These are phyloP conservation scores for Trialeurodes vaporariorum DNA, from an alignment of 1,140 invertebrate species.

Conservation along the genomic window DNA sequence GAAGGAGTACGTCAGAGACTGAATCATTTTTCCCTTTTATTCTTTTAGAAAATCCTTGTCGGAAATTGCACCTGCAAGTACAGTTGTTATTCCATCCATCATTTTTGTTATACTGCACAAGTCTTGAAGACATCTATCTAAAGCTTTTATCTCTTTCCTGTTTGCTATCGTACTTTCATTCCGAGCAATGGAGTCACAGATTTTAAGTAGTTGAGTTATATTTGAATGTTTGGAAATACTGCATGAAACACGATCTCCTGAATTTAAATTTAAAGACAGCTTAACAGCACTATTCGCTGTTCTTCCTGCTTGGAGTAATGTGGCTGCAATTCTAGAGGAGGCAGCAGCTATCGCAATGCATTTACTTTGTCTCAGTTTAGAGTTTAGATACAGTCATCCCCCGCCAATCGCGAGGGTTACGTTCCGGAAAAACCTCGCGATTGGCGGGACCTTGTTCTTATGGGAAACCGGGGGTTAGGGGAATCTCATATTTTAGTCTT, in stretches of 20 bases:
- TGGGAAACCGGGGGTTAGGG: no score
- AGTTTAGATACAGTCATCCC: no score
- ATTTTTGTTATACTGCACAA: not conserved
- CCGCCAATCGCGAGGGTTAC: no score
- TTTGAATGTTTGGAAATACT: conserved; percentile 29
- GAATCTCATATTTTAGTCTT: no score
- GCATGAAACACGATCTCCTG: conserved; percentile 26
- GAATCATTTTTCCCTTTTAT: no score
- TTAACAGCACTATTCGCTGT: conserved; percentile 42
- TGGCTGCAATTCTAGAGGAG: conserved; percentile 36
- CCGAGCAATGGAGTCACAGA: conserved; percentile 31
- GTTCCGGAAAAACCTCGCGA: no score
- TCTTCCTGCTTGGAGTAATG: conserved; percentile 36
- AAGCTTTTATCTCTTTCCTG: not conserved
- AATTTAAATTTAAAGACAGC: conserved; percentile 30
- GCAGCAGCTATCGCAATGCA: no score
- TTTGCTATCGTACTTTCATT: conserved; percentile 29
- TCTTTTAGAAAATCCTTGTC: conserved; percentile 34
- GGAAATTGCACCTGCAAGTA: conserved; percentile 32
- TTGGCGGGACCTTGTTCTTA: no score
- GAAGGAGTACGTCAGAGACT: no score
- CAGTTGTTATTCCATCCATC: conserved; percentile 24
- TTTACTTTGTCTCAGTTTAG: no score
- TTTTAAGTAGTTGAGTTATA: conserved; percentile 25
- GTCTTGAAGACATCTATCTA: not conserved